phyloP scores from a whole-genome alignment of 2,888 invertebrate genomes.

The Muschampia plurimacula region DNA sequence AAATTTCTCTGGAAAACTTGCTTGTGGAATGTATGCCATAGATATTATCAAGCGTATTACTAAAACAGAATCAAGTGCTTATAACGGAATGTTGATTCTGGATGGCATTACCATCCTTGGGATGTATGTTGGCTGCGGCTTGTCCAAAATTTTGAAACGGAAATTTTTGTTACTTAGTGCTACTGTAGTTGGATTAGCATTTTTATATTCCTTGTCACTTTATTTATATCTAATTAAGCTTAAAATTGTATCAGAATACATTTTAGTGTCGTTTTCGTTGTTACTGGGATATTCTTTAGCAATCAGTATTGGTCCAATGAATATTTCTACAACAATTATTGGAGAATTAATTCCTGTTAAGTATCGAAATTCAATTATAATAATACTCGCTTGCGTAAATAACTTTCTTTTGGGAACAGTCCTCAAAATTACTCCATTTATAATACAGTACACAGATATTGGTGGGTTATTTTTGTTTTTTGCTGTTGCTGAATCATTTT shows the following conservation, averaged over 20 bases:
- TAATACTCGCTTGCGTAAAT: slow-evolving; percentile 8
- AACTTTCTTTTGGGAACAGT: slow-evolving; percentile 29
- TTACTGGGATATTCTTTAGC: slow-evolving; percentile 57
- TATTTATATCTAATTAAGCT: slow-evolving; percentile 47
- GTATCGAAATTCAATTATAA: slow-evolving; percentile 34
- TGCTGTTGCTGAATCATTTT: slow-evolving; percentile 34
- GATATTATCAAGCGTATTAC: slow-evolving; percentile 47
- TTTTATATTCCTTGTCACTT: slow-evolving; percentile 46
- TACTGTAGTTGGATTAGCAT: slow-evolving; percentile 43
- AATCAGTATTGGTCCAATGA: slow-evolving; percentile 58
- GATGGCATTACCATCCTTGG: neutral
- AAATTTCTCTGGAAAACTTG: slow-evolving; percentile 46
- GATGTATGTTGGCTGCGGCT: slow-evolving; percentile 52
- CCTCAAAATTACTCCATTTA: slow-evolving; percentile 40
- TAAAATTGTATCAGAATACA: slow-evolving; percentile 46
- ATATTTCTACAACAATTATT: slow-evolving; percentile 50
- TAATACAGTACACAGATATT: slow-evolving; percentile 39
- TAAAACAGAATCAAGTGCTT: slow-evolving; percentile 43
- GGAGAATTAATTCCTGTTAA: slow-evolving; percentile 42
- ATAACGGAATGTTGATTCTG: slow-evolving; percentile 44
- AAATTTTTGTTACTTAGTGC: slow-evolving; percentile 51
- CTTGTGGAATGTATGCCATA: slow-evolving; percentile 45
- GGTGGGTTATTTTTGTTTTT: slow-evolving; percentile 46
- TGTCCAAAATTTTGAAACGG: slow-evolving; percentile 50
- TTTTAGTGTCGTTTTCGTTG: slow-evolving; percentile 53